Base-by-base conservation (phyloP, 2,113 vertebrate genomes). In the Patagioenas fasciata region DNA sequence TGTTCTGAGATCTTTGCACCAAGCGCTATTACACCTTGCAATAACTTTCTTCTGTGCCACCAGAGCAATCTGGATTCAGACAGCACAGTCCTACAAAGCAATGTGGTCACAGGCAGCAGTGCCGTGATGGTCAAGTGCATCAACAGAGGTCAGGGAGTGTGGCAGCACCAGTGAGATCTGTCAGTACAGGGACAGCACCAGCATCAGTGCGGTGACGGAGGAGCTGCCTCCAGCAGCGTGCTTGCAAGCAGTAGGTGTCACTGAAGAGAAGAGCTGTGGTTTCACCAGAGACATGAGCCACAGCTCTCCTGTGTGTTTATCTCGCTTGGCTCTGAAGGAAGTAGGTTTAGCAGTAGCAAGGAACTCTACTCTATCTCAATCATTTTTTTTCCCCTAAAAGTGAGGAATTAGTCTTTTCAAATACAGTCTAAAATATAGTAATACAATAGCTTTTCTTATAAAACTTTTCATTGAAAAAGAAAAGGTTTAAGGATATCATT, bases 131-230 rank as follows among this genome's bases (percentile, higher is more conserved):
- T 28, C 21, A 40, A 24, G 16, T 1, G 8, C 40, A 7, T 6
- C 0, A 0, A 32, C 34, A 21, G 9, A 34, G 7, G 12, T 15
- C 51, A 19, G 54, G 36, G 19, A 62, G 23, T 0, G 0, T 6
- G 34, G 48, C 34, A 51, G 44, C 20, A 38, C 18, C 61, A 34
- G 34, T 0, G 1, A 7, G 28, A 6, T 4, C 47, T 8, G 9
- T 0, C 1, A 2, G 25, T 6, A 16, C 19, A 3, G 1, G 17
- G 25, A 36, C 19, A 13, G 51, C 51, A 16, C 5, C 0, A 0
- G 15, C 53, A 17, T 2, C 0, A 0, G 23, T 0, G 0, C 0
- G 0, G n/a, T 42, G 34, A 7, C 44, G 2, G 15, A n/a, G 19
- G 9, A 29, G 18, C 5, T 2, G 2, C 26, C 28, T 0, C 0